Evolutionary conservation across 1,140 invertebrate genomes (phyloP).

Genomic region (Sitophilus oryzae): DNA sequence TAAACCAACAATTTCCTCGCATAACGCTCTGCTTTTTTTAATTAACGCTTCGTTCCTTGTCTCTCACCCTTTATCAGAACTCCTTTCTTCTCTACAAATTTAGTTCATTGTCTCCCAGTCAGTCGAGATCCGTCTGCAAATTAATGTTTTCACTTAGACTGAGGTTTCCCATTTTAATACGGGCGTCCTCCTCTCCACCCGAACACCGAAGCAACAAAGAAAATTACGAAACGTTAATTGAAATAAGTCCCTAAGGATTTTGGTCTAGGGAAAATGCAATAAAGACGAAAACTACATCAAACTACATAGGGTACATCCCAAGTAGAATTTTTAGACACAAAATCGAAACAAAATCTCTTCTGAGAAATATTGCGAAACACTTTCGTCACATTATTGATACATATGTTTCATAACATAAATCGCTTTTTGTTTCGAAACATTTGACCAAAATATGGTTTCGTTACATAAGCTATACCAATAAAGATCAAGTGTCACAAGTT

Average conservation of each 20-base stretch:
- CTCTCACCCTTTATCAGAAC: background rate
- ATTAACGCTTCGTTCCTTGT: background rate
- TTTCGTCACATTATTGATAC: too few species aligned
- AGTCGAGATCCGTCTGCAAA: background rate
- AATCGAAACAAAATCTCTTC: too few species aligned
- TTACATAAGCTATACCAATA: too few species aligned
- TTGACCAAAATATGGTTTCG: too few species aligned
- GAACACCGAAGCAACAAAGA: background rate
- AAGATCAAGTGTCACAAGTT: too few species aligned
- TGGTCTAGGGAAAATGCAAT: too few species aligned
- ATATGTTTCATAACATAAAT: too few species aligned
- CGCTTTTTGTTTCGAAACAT: too few species aligned
- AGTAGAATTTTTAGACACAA: too few species aligned
- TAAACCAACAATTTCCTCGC: background rate
- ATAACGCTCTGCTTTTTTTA: background rate
- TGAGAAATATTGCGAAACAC: too few species aligned
- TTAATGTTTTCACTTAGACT: background rate
- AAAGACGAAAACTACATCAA: too few species aligned
- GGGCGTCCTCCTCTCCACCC: background rate
- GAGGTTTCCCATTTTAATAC: slow-evolving; percentile 4
- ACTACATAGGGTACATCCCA: too few species aligned
- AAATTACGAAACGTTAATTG: background rate
- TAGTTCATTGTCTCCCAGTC: background rate
- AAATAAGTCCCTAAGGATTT: background rate
- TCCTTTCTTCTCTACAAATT: background rate